Percentiles rank a stretch among this genome's conserved stretches.
phyloP scores from a whole-genome alignment of 2,888 invertebrate genomes.

The Meta bourneti region DNA sequence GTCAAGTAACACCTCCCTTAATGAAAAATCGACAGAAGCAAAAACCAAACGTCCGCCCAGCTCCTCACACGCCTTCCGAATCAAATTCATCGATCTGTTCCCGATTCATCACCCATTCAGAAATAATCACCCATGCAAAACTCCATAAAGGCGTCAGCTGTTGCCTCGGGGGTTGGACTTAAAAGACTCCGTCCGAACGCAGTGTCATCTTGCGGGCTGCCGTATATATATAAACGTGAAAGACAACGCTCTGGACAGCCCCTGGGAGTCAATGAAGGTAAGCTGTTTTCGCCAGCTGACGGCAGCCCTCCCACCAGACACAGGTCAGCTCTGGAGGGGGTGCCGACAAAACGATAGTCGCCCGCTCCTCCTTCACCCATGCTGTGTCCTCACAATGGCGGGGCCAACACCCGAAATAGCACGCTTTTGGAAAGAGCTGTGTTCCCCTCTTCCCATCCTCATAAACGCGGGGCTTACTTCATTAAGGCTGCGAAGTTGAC shows the following conservation, averaged over 20 bases:
- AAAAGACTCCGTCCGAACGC: slow-evolving; percentile 13
- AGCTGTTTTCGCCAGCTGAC: slow-evolving; percentile 76
- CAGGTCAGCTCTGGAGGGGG: slow-evolving; percentile 56
- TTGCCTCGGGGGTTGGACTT: slow-evolving; percentile 32
- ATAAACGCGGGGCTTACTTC: slow-evolving; percentile 71
- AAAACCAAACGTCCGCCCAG: too few species aligned
- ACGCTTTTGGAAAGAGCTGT: slow-evolving; percentile 13
- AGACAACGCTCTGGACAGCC: slow-evolving; percentile 5
- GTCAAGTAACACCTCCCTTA: too few species aligned
- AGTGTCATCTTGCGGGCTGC: too few species aligned
- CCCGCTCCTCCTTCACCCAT: slow-evolving; percentile 59
- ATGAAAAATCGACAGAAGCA: too few species aligned
- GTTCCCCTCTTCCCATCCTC: slow-evolving; percentile 34
- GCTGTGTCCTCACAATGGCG: slow-evolving; percentile 56
- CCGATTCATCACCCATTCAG: slow-evolving; percentile 2
- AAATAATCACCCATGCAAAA: not conserved
- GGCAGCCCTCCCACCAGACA: slow-evolving; percentile 64
- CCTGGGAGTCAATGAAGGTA: slow-evolving; percentile 72
- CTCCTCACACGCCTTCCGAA: not conserved
- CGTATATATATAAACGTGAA: slow-evolving; percentile 24
- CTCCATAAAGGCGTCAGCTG: slow-evolving; percentile 60
- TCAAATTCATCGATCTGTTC: not conserved
- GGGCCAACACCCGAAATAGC: slow-evolving; percentile 68
- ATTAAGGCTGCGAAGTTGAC: slow-evolving; percentile 69
- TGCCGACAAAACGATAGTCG: slow-evolving; percentile 72